Base-by-base conservation (phyloP, 2,888 invertebrate species). In the Tetanocera ferruginea region DNA sequence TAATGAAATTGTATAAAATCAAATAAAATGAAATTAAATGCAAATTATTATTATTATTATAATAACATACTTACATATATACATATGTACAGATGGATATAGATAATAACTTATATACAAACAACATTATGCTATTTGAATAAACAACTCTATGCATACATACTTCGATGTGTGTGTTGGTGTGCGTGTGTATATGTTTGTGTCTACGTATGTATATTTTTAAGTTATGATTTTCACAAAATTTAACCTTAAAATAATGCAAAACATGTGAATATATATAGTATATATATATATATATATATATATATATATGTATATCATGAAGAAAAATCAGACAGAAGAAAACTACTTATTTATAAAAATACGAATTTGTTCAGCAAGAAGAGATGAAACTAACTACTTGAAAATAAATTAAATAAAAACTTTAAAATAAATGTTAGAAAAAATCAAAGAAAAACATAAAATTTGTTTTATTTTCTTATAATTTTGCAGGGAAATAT, bases 401-500 rank as follows among this genome's bases (percentile, higher is more conserved):
- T 23, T 49, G 19, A 70, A 76, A 23, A 43, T 49, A 57, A 52
- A 51, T 31, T 17, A 17, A 60, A 70, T 8, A 60, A 70, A 70
- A 75, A 60, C 49, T 57, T 25, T 8, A 78, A 66, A 72, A 55
- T 60, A 78, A 37, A 72, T 78, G 62, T 71, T 75, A 57, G 72
- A 57, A 72, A 72, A 72, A 11, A 57, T 52, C 17, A 28, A 5
- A 34, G 3, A 19, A 51, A 43, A 43, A 43, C 11, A 11, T 1
- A 11, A 60, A 9, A 28, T 14, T 64, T 64, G 64, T 34, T 64
- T 64, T n/a, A 64, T 64, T 64, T 64, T 3, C 19, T 14, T 14
- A 43, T 2, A 11, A 43, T 43, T 43, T n/a, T 14, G 3, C 43
- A 43, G 43, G 3, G 2, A 11, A 43, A n/a, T n/a, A n/a, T n/a